Percentiles rank a stretch among this genome's conserved stretches.
These are phyloP conservation scores for Leptogaster cylindrica DNA, from an alignment of 2,888 invertebrate species.

Conservation along the genomic window DNA sequence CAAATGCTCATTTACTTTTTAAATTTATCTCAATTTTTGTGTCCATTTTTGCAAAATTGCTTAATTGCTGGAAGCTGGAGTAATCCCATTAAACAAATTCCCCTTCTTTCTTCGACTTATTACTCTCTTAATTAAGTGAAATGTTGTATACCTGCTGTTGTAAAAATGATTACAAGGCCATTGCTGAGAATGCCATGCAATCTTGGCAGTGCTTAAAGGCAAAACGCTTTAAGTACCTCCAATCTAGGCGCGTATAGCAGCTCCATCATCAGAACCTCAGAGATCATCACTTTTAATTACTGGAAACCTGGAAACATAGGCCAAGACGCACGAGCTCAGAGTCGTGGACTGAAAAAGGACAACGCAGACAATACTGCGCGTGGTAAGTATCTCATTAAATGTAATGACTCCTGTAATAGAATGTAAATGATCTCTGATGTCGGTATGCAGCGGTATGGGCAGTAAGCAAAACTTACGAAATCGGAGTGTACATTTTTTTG, in stretches of 20 bases:
- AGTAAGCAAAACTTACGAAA: constrained; percentile 6
- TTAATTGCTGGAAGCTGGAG: no score
- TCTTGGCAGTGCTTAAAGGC: neutral
- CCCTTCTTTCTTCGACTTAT: no score
- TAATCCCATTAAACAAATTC: no score
- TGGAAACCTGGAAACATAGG: neutral
- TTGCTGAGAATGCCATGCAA: no score
- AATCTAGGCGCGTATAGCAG: constrained; percentile 1
- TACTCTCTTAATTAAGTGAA: no score
- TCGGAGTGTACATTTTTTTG: constrained; percentile 4
- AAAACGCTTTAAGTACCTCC: constrained; percentile 13
- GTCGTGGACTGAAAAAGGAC: constrained; percentile 19
- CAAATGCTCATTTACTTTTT: no score
- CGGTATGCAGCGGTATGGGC: neutral
- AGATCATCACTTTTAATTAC: constrained; percentile 35
- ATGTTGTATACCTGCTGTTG: no score
- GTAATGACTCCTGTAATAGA: constrained; percentile 42
- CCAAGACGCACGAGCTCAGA: constrained; percentile 1
- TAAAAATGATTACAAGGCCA: no score
- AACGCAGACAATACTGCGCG: constrained; percentile 18
- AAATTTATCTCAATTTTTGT: no score
- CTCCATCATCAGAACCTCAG: constrained; percentile 3
- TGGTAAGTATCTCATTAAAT: constrained; percentile 43
- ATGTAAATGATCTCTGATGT: constrained; percentile 40
- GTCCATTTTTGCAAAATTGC: no score